phyloP scores from a whole-genome alignment of 2,888 invertebrate genomes.

The Eledone cirrhosa region DNA sequence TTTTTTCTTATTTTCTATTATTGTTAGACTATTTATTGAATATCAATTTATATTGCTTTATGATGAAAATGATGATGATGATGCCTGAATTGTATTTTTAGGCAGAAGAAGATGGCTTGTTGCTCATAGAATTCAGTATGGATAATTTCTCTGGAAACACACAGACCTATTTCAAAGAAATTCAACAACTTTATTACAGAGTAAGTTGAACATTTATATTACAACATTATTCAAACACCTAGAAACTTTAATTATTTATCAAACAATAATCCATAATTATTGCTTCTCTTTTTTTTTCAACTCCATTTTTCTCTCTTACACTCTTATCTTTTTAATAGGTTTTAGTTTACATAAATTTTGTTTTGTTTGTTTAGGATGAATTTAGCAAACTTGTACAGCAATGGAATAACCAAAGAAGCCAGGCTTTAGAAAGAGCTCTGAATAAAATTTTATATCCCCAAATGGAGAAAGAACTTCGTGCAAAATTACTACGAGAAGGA shows the following conservation, averaged over 20 bases:
- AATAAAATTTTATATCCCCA: slow-evolving; percentile 89
- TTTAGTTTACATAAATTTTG: not conserved
- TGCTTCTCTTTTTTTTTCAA: not conserved
- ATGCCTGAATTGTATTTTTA: slow-evolving; percentile 36
- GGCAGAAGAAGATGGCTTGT: slow-evolving; percentile 66
- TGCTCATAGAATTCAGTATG: slow-evolving; percentile 60
- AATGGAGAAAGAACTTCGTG: slow-evolving; percentile 84
- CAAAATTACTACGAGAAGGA: slow-evolving; percentile 83
- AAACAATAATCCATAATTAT: not conserved
- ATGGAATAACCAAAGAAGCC: slow-evolving; percentile 90
- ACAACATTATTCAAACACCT: too few species aligned
- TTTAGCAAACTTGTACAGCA: slow-evolving; percentile 82
- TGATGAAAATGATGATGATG: not conserved
- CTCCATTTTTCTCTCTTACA: not conserved
- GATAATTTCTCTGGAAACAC: slow-evolving; percentile 52
- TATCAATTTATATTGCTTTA: not conserved
- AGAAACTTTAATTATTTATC: too few species aligned
- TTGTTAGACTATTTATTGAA: not conserved
- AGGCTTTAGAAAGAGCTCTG: slow-evolving; percentile 88
- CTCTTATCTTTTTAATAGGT: not conserved
- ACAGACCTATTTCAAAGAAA: slow-evolving; percentile 81
- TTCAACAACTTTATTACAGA: slow-evolving; percentile 84
- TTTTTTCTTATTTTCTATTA: not conserved
- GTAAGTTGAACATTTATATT: slow-evolving; percentile 66
- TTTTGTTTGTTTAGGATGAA: slow-evolving; percentile 75